Conservation (phyloP, 2,888 invertebrate species). For the Belgica antarctica region DNA sequence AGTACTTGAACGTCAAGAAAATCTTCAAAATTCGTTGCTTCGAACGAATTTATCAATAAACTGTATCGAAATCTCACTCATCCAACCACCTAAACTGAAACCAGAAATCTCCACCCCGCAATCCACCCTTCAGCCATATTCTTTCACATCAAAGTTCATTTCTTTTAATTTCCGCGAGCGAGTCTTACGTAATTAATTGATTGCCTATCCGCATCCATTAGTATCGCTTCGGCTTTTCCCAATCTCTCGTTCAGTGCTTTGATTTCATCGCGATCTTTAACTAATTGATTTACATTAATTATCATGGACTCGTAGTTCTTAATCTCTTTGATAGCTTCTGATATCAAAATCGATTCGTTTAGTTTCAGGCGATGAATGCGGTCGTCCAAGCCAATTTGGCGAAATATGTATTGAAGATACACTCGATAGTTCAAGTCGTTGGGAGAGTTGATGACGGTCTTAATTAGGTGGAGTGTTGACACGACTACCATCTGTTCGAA, state of each 20-base stretch:
- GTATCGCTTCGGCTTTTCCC: neutral
- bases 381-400: constrained; percentile 25
- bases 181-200: constrained; percentile 36
- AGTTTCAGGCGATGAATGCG: constrained; percentile 5
- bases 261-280: constrained; percentile 20
- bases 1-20: too few species aligned
- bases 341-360: constrained; percentile 27
- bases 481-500: neutral
- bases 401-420: constrained; percentile 20
- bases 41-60: too few species aligned
- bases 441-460: neutral
- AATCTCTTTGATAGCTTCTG: constrained; percentile 37
- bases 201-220: constrained; percentile 20
- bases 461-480: constrained; percentile 4
- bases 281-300: constrained; percentile 41
- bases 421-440: constrained; percentile 34
- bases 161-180: neutral
- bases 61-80: too few species aligned
- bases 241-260: neutral
- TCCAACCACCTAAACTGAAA: too few species aligned
- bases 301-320: neutral
- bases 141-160: neutral
- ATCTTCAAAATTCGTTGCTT: too few species aligned
- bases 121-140: neutral
- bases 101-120: neutral